These are phyloP conservation scores for Leptopilina drosophilae DNA, from an alignment of 2,888 invertebrate genomes.

Conservation along the genomic window DNA sequence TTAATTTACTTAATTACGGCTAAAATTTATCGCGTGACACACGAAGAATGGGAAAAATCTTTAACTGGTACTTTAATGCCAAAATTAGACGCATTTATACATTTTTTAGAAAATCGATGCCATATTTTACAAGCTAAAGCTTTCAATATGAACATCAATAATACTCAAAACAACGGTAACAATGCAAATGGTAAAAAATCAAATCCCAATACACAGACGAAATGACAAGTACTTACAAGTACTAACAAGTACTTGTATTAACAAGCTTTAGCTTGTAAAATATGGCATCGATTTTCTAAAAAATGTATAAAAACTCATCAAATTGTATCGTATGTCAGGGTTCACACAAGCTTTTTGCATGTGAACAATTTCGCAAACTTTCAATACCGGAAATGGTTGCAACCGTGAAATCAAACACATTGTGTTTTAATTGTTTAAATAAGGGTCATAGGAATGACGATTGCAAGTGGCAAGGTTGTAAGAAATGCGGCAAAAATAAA, in stretches of 20 bases:
- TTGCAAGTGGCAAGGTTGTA: background rate
- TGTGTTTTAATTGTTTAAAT: slow-evolving; percentile 9
- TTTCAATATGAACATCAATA: background rate
- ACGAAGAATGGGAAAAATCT: background rate
- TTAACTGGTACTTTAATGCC: background rate
- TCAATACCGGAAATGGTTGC: background rate
- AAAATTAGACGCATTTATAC: background rate
- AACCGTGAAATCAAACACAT: background rate
- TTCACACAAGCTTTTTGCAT: background rate
- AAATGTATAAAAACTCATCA: too few relatives aligned
- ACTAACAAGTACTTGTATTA: too few relatives aligned
- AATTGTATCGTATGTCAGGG: background rate
- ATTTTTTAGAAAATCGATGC: background rate
- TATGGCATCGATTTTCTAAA: too few relatives aligned
- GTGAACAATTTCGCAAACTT: background rate
- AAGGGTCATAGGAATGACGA: background rate
- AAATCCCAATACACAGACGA: background rate
- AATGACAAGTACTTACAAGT: background rate
- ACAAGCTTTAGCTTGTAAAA: too few relatives aligned
- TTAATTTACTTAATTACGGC: background rate
- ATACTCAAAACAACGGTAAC: background rate
- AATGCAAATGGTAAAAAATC: background rate
- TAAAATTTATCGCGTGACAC: background rate
- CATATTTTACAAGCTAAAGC: background rate
- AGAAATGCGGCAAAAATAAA: background rate